These are phyloP conservation scores for Drosophila subobscura DNA, from an alignment of 1,140 invertebrate species.

Conservation along the genomic window DNA sequence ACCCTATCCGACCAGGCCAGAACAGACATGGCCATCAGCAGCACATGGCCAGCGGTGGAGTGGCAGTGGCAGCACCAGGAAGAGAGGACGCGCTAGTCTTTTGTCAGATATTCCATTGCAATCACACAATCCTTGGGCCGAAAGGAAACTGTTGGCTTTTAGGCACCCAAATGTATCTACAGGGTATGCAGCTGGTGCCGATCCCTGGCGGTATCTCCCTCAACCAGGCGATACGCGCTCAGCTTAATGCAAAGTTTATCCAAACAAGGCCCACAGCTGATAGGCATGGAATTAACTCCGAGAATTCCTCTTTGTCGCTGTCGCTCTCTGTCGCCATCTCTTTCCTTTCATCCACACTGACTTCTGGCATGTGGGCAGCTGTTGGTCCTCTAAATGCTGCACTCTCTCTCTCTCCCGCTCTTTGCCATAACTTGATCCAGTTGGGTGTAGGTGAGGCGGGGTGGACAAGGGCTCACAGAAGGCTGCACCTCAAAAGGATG, in stretches of 20 bases:
- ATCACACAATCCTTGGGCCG: not conserved
- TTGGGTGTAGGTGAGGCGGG: conserved; percentile 11
- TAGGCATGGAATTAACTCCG: conserved; percentile 49
- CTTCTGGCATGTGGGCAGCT: conserved; percentile 36
- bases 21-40: conserved; percentile 34
- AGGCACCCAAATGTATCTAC: not conserved
- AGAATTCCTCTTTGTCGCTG: not conserved
- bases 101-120: conserved; percentile 25
- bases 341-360: not conserved
- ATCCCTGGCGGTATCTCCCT: not conserved
- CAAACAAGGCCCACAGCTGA: conserved; percentile 37
- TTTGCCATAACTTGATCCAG: conserved; percentile 32
- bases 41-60: conserved; percentile 25
- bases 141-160: not conserved
- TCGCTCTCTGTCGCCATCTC: not conserved
- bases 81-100: conserved; percentile 13
- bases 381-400: not conserved
- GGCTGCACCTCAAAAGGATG: conserved; percentile 37
- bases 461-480: conserved; percentile 12
- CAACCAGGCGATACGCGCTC: conserved; percentile 32
- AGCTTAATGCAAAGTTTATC: conserved; percentile 47
- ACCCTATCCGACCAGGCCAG: conserved; percentile 15
- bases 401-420: conserved; percentile 7
- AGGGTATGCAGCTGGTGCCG: conserved; percentile 1
- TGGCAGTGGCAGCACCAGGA: conserved; percentile 4